Conservation (phyloP, 2,113 vertebrate genomes). For the Hystrix cristata region DNA sequence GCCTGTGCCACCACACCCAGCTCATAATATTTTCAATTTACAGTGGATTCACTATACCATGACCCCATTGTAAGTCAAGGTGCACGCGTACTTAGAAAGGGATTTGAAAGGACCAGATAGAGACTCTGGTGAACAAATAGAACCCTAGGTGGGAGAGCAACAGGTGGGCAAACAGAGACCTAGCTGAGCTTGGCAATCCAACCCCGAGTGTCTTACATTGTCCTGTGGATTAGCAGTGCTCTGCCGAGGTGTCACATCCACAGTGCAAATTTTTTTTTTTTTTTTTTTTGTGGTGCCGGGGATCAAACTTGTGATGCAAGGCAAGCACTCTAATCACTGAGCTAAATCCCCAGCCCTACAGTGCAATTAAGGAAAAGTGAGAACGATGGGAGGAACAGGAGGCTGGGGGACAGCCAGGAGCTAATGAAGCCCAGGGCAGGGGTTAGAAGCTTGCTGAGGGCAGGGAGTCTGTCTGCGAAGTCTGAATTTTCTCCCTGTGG, state of each 20-base stretch:
- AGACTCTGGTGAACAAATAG: background rate
- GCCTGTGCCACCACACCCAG: background rate
- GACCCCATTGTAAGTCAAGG: background rate
- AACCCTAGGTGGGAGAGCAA: background rate
- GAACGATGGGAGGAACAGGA: background rate
- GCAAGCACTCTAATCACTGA: too few relatives aligned
- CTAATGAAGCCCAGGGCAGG: background rate
- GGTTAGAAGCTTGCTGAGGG: constrained; percentile 65
- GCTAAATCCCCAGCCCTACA: too few relatives aligned
- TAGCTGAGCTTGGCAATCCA: background rate
- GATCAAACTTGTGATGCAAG: too few relatives aligned
- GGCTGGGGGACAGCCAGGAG: background rate
- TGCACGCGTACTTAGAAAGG: background rate
- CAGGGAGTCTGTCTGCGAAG: background rate
- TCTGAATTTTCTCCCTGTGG: background rate
- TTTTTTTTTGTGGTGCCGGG: too few relatives aligned
- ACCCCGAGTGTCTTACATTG: background rate
- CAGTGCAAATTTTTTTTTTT: background rate
- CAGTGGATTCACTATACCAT: background rate
- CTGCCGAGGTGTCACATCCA: background rate
- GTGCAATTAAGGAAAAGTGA: constrained; percentile 33
- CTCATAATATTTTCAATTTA: background rate
- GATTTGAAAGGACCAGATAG: background rate
- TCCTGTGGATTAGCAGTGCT: background rate
- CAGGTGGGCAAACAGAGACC: background rate